Conservation (phyloP, 1,140 invertebrate species). For the Rhysida immarginata region DNA sequence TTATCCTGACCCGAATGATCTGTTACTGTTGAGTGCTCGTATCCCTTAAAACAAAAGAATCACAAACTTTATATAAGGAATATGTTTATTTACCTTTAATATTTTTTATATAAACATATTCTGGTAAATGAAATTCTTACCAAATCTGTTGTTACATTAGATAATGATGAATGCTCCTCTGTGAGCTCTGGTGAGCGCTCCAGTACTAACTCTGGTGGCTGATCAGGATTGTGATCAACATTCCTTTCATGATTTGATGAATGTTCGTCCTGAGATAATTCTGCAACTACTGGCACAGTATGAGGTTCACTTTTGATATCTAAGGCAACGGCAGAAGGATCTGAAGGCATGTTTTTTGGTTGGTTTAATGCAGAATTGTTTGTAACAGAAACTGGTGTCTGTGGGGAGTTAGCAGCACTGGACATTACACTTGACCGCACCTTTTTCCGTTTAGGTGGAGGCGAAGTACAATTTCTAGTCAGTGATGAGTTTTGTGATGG, state of each 20-base stretch:
- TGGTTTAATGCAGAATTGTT: background rate
- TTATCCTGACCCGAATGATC: background rate
- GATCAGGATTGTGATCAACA: background rate
- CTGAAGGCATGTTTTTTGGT: background rate
- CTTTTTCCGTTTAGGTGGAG: slow-evolving; percentile 3
- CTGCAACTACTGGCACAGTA: background rate
- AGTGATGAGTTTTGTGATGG: background rate
- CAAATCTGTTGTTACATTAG: background rate
- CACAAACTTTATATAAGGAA: background rate
- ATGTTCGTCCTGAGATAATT: background rate
- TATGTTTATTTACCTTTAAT: too few relatives aligned
- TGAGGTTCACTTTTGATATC: background rate
- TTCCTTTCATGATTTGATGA: background rate
- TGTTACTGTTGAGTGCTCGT: background rate
- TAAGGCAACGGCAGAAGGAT: background rate
- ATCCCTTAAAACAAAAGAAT: background rate
- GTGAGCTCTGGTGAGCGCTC: background rate
- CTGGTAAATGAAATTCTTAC: too few relatives aligned
- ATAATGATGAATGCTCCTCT: background rate
- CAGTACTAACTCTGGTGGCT: background rate
- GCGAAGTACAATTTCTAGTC: background rate
- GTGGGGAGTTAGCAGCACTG: background rate
- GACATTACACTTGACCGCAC: background rate
- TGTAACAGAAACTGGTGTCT: background rate
- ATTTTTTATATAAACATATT: too few relatives aligned